Base-by-base conservation (phyloP, 2,113 vertebrate genomes). In the Rousettus leschenaultii region DNA sequence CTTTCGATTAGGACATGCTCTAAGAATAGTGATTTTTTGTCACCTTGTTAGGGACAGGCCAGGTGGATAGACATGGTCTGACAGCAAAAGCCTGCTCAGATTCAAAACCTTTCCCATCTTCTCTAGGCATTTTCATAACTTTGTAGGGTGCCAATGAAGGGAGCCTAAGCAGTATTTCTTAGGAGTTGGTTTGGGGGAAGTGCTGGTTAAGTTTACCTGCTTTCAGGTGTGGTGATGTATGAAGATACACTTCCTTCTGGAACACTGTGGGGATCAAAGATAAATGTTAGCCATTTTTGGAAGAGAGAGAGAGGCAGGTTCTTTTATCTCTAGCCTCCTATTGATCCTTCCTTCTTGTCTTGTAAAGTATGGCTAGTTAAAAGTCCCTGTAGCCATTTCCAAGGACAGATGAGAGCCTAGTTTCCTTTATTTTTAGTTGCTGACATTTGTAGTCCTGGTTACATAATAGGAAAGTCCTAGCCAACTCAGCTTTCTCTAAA, bases 171-270 rank as follows among this genome's bases (percentile, higher is more conserved):
- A 87, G 51, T 51, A 75, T 48, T 24, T 91, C 30, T 78, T 89
- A 51, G 6, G 21, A 40, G 45, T 14, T 75, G 1, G 5, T 93
- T 88, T 78, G 61, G 40, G 55, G 13, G 75, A 85, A 85, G 4
- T 15, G 3, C 14, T 28, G 10, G 14, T 55, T 43, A 21, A 26
- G 18, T 75, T 97, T 97, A 98, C 98, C 98, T 98, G 96, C 74
- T 98, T 98, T 99, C 98, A 99, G 96, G 98, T 99, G 74, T 98
- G 98, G 63, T 98, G 98, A 33, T 97, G 98, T 84, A 97, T 96
- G 45, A 98, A 98, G 80, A 96, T 73, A 9, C 98, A 95, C 98
- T 98, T 99, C 80, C 98, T 98, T 92, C 96, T 97, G 80, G 98
- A 98, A 97, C 97, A 98, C 98, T 99, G 97, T 1, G 30, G 87